These are phyloP conservation scores for Hemiprocne comata DNA, from an alignment of 2,113 vertebrate genomes.

Conservation along the genomic window DNA sequence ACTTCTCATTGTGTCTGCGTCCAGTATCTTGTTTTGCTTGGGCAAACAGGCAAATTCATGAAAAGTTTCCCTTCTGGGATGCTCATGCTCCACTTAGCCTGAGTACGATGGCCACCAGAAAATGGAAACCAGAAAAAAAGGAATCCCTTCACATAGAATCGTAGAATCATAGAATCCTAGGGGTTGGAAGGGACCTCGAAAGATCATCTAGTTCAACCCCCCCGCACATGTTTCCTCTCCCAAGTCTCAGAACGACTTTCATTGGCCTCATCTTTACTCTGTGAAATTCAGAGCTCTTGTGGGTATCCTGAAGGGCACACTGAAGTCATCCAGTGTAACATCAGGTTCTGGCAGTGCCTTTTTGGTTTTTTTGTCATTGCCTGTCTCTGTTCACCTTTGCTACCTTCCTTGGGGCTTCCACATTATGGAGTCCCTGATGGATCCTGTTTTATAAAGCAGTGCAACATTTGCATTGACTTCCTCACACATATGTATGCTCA, in stretches of 20 bases:
- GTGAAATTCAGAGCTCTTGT: not conserved
- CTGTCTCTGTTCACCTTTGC: not conserved
- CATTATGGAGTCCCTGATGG: not conserved
- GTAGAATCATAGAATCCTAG: no score
- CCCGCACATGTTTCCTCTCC: no score
- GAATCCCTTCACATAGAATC: not conserved
- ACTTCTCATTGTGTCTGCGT: not conserved
- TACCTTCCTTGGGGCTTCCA: not conserved
- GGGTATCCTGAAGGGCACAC: not conserved
- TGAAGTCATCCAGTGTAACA: not conserved
- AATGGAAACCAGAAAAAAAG: not conserved
- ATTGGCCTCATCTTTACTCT: not conserved
- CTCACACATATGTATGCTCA: not conserved
- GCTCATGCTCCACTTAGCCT: not conserved
- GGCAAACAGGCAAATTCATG: not conserved
- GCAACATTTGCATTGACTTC: fast-evolving
- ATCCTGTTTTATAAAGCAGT: not conserved
- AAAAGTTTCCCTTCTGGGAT: not conserved
- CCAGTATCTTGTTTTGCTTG: not conserved
- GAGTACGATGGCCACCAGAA: not conserved
- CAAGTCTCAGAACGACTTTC: not conserved
- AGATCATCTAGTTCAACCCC: no score
- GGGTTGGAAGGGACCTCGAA: no score
- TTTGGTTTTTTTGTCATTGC: not conserved
- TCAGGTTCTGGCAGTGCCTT: not conserved